These are phyloP conservation scores for Phalacrocorax aristotelis DNA, from an alignment of 2,113 vertebrate genomes.

Conservation along the genomic window DNA sequence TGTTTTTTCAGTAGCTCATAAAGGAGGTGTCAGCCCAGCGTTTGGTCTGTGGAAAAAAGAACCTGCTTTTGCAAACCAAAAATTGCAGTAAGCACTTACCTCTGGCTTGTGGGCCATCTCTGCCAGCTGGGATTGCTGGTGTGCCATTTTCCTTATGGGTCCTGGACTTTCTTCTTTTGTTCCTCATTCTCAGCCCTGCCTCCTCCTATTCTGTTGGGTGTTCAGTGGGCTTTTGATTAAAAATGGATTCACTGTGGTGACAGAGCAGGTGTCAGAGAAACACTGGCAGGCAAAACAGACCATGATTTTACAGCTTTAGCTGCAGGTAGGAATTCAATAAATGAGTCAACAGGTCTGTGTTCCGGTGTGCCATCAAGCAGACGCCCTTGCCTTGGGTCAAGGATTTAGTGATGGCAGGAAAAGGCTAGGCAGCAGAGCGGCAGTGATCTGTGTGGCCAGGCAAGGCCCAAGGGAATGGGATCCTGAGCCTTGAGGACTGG, in stretches of 20 bases:
- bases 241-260: neutral
- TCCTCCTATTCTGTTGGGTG: neutral
- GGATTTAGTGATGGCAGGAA: neutral
- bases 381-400: neutral
- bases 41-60: neutral
- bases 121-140: neutral
- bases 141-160: neutral
- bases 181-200: neutral
- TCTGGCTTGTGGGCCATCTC: neutral
- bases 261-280: neutral
- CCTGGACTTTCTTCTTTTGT: neutral
- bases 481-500: neutral
- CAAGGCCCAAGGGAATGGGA: neutral
- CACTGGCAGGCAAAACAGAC: neutral
- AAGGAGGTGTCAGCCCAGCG: slow-evolving; percentile 3
- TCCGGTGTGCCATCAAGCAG: neutral
- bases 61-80: neutral
- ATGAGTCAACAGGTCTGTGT: neutral
- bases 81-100: neutral
- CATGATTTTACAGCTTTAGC: neutral
- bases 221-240: neutral
- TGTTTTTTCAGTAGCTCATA: slow-evolving; percentile 16
- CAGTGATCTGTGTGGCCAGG: neutral
- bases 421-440: neutral
- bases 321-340: neutral